Percentiles rank a stretch among this genome's conserved stretches.
Evolutionary conservation across 2,797 vertebrate genomes (phyloP).

Genomic region (Artibeus jamaicensis): DNA sequence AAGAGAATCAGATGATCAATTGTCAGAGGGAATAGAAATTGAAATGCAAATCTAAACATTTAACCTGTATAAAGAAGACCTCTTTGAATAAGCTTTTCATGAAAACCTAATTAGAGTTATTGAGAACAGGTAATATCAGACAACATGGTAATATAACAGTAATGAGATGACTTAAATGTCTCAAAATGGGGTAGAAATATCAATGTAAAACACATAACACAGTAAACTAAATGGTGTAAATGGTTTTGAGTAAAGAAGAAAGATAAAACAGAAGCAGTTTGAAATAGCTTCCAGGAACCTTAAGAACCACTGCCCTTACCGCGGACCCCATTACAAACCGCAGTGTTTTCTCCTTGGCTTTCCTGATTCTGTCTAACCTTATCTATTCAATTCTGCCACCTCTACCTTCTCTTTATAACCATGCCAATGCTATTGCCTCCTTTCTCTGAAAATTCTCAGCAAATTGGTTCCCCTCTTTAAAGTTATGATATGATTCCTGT

Average conservation of each 20-base stretch:
- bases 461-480: not conserved
- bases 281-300: not conserved
- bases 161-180: not conserved
- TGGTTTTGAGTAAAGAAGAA: not conserved
- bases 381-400: not conserved
- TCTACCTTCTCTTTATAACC: not conserved
- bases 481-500: not conserved
- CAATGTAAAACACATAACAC: not conserved
- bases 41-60: constrained; percentile 48
- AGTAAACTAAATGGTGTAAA: not conserved
- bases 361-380: not conserved
- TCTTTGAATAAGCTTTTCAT: constrained; percentile 37
- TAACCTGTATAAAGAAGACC: not conserved
- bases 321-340: not conserved
- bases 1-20: constrained; percentile 46
- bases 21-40: constrained; percentile 16
- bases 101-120: not conserved
- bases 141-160: not conserved
- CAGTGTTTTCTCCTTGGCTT: not conserved
- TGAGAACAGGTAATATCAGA: not conserved
- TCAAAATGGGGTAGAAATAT: not conserved
- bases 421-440: not conserved
- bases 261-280: not conserved
- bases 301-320: not conserved
- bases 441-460: not conserved